A percentile compares a stretch with the other conserved stretches of the same genome.
Conservation (phyloP, 2,888 invertebrate species). For the Drosophila prolongata region DNA sequence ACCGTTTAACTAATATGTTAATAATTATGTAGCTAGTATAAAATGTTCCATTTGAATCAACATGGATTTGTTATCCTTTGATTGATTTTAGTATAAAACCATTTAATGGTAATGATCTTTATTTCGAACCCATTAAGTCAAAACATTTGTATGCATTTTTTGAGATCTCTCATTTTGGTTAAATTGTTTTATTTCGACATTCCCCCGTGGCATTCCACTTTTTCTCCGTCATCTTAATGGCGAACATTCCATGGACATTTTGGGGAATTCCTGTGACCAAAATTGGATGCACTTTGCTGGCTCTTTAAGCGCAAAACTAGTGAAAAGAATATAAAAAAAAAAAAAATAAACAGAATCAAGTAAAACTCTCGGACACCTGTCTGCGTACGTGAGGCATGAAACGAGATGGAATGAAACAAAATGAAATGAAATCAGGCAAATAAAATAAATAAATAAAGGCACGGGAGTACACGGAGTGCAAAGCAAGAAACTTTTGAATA, state of each 20-base stretch:
- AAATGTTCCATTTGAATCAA: too few species aligned
- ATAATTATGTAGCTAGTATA: too few species aligned
- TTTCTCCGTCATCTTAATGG: conserved; percentile 5
- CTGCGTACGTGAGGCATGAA: conserved; percentile 41
- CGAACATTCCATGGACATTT: conserved; percentile 16
- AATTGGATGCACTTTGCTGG: conserved; percentile 19
- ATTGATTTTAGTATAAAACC: conserved; percentile 5
- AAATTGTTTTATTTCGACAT: conserved; percentile 27
- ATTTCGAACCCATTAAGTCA: conserved; percentile 19
- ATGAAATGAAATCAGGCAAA: conserved; percentile 49
- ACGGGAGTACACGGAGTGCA: conserved; percentile 26
- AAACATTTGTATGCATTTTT: conserved; percentile 23
- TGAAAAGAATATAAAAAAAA: background rate
- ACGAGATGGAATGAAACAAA: conserved; percentile 29
- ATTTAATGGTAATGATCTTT: conserved; percentile 11
- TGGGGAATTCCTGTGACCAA: conserved; percentile 34
- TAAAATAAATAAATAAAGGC: conserved; percentile 40
- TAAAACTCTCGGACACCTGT: conserved; percentile 13
- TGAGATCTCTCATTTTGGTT: conserved; percentile 14
- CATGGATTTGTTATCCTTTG: too few species aligned
- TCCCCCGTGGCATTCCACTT: conserved; percentile 2
- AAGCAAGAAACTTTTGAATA: conserved; percentile 78
- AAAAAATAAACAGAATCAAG: conserved; percentile 5
- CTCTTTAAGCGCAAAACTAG: conserved; percentile 10
- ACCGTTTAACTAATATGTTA: background rate